These are phyloP conservation scores for Fragariocoptes setiger DNA, from an alignment of 1,140 invertebrate genomes.

Conservation along the genomic window DNA sequence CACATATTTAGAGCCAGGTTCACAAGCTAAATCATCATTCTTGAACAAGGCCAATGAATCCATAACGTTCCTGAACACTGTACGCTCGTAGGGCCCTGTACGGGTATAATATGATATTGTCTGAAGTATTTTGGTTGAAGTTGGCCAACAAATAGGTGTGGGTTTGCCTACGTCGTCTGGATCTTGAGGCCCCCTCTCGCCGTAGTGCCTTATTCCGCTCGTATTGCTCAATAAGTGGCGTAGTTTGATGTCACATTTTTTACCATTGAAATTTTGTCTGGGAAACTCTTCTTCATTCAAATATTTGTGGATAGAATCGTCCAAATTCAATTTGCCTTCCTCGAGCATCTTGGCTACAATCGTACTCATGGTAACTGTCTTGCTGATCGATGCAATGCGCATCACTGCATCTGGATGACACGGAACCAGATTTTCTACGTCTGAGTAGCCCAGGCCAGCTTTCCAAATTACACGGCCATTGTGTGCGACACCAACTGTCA, in stretches of 20 bases:
- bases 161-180: constrained; percentile 6
- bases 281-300: constrained; percentile 20
- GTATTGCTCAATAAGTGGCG: constrained; percentile 22
- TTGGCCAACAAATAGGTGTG: neutral
- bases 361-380: constrained; percentile 24
- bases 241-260: constrained; percentile 21
- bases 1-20: constrained; percentile 22
- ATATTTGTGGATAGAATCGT: constrained; percentile 24
- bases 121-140: neutral
- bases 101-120: constrained; percentile 6
- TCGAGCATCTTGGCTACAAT: constrained; percentile 24
- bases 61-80: constrained; percentile 18
- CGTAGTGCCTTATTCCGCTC: constrained; percentile 25
- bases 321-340: constrained; percentile 24
- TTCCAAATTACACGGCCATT: constrained; percentile 22
- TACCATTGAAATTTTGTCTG: constrained; percentile 19
- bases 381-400: constrained; percentile 30
- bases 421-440: constrained; percentile 24
- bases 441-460: constrained; percentile 24
- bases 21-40: constrained; percentile 24
- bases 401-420: constrained; percentile 23
- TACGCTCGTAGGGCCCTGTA: constrained; percentile 15
- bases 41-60: constrained; percentile 25
- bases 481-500: constrained; percentile 23
- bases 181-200: constrained; percentile 13